Evolutionary conservation across 2,113 vertebrate species (phyloP), one percentile per base, ranked within the genome.

Genomic region (Pollimyrus isidori): DNA sequence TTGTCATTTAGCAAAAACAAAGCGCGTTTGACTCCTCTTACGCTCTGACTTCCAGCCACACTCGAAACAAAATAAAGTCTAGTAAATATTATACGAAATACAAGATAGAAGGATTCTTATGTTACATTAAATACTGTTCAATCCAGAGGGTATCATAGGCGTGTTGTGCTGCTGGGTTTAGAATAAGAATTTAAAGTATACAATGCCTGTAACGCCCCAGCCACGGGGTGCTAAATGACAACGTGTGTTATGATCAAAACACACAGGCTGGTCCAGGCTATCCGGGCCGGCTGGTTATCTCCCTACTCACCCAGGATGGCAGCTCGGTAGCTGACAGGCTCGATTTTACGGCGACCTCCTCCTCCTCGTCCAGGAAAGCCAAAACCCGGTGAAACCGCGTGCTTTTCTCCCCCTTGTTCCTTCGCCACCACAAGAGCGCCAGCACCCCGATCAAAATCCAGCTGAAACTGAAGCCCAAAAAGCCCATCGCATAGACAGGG

Each of bases 401-500:
- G 91, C 89, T 94, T 87, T 97, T 97, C 65, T 94, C 95, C 50
- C 94, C 94, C 1, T 95, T 92, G 94, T 95, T 97, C 90, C 94
- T 95, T 91, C 95, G 95, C 95, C 97, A 97, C 96, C 97, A 96
- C 94, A 97, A 96, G 89, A 98, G 96, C 88, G 97, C 92, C 87
- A 96, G 94, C 42, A 99, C 95, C 42, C 96, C 98, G 86, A 99
- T 95, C 89, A 99, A 93, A 88, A 99, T 94, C 98, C 98, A 99
- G 93, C 97, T 98, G 95, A 98, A 98, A 93, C 98, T 99, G 93
- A 98, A 95, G 90, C 97, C 97, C 91, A 98, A 96, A 94, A 98
- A 99, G 1, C 98, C 98, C 93, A 99, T 92, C 3, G 96, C 97
- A 85, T 99, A 99, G 83, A 99, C 97, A 0, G 98, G 98, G 93